Conservation (phyloP, 35 echinoderm and acorn worm species). For the Patiria miniata region DNA sequence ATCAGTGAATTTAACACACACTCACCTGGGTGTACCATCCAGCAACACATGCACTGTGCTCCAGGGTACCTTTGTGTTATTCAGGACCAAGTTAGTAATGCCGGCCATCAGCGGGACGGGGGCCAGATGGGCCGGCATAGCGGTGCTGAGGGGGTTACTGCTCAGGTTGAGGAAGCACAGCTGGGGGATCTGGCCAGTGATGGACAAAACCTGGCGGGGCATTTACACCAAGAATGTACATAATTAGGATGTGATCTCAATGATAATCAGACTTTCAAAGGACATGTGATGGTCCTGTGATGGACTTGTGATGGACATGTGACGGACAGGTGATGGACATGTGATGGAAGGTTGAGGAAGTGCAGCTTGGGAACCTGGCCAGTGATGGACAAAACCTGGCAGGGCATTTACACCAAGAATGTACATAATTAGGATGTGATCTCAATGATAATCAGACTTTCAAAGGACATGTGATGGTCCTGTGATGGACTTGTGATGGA, state of each 20-base stretch:
- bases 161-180: slow-evolving; percentile 63
- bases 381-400: too few species aligned
- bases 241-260: neutral
- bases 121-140: neutral
- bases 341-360: too few species aligned
- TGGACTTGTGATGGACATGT: neutral
- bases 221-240: neutral
- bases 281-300: neutral
- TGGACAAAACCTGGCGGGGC: slow-evolving; percentile 51
- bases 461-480: too few species aligned
- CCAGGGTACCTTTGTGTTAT: slow-evolving; percentile 63
- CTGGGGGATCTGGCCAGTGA: slow-evolving; percentile 44
- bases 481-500: too few species aligned
- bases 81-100: slow-evolving; percentile 54
- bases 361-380: too few species aligned
- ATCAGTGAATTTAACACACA: neutral
- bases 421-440: neutral
- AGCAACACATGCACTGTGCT: slow-evolving; percentile 45
- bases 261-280: neutral
- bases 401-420: too few species aligned
- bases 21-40: slow-evolving; percentile 45
- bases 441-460: neutral
- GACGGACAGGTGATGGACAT: neutral
- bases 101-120: slow-evolving; percentile 3
- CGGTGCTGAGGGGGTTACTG: slow-evolving; percentile 46